Evolutionary conservation across 1,140 invertebrate species (phyloP).

Genomic region (Antheraea mylitta): DNA sequence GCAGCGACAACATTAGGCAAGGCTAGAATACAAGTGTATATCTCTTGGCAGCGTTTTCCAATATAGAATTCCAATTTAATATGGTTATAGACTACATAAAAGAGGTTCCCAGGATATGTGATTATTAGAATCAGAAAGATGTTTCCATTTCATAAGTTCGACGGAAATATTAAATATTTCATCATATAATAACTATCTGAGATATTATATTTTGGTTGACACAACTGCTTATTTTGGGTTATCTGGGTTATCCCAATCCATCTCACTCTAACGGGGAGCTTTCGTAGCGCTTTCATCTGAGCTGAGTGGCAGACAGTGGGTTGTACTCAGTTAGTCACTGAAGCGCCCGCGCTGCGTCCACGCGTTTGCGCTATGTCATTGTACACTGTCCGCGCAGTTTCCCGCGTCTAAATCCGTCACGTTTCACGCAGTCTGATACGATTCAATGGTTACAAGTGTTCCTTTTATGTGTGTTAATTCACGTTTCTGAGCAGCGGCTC

Average conservation of each 20-base stretch:
- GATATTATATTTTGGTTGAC: conserved; percentile 26
- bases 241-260: conserved; percentile 27
- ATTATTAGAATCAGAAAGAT: not conserved
- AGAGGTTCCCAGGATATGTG: not conserved
- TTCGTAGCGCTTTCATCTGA: conserved; percentile 45
- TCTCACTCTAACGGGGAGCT: conserved; percentile 33
- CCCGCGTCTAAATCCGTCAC: conserved; percentile 26
- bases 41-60: no score
- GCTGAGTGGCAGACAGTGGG: conserved; percentile 24
- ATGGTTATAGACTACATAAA: no score
- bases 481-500: conserved; percentile 4
- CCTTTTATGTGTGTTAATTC: conserved; percentile 5
- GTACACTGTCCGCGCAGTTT: conserved; percentile 20
- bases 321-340: conserved; percentile 47
- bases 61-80: no score
- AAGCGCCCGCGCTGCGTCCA: conserved; percentile 58
- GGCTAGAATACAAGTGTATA: no score
- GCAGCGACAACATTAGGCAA: no score
- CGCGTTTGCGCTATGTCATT: conserved; percentile 39
- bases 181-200: conserved; percentile 26
- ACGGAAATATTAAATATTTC: conserved; percentile 19
- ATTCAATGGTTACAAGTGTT: conserved; percentile 13
- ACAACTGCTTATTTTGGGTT: conserved; percentile 18
- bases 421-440: conserved; percentile 12
- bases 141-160: not conserved